A percentile compares a stretch with the other conserved stretches of the same genome.
phyloP scores from a whole-genome alignment of 2,888 invertebrate genomes.

The Eupithecia dodoneata region DNA sequence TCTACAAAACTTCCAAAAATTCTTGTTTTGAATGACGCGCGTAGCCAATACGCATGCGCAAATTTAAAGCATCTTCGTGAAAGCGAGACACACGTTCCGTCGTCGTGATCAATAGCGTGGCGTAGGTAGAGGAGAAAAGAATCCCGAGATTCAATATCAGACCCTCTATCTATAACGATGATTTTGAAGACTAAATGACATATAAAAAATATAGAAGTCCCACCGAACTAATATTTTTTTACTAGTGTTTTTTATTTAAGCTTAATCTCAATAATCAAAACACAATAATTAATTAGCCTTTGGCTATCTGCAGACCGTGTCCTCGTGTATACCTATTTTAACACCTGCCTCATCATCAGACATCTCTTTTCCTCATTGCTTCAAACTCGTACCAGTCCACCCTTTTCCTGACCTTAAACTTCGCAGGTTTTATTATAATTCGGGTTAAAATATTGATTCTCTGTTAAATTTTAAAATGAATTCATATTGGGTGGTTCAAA shows the following conservation, averaged over 20 bases:
- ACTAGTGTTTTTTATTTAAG: neutral
- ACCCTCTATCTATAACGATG: conserved; percentile 21
- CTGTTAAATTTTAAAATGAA: neutral
- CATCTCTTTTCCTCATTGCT: conserved; percentile 59
- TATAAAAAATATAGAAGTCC: neutral
- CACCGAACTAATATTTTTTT: too few relatives aligned
- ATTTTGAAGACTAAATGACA: neutral
- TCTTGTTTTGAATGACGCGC: conserved; percentile 3
- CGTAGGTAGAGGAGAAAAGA: conserved; percentile 37
- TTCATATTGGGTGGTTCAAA: neutral
- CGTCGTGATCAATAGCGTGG: conserved; percentile 58
- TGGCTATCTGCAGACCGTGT: neutral
- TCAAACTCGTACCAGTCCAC: conserved; percentile 47
- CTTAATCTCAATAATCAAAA: neutral
- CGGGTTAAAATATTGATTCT: neutral
- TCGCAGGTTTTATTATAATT: conserved; percentile 53
- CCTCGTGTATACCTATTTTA: neutral
- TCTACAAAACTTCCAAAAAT: neutral
- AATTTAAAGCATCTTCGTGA: conserved; percentile 50
- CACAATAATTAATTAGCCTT: neutral
- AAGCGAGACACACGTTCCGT: conserved; percentile 58
- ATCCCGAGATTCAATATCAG: conserved; percentile 49
- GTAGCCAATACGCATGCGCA: conserved; percentile 59
- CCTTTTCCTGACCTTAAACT: conserved; percentile 78
- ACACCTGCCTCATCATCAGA: conserved; percentile 51